Evolutionary conservation across 1,140 invertebrate species (phyloP), one percentile per base, ranked within the genome.

Genomic region (Trissolcus basalis): DNA sequence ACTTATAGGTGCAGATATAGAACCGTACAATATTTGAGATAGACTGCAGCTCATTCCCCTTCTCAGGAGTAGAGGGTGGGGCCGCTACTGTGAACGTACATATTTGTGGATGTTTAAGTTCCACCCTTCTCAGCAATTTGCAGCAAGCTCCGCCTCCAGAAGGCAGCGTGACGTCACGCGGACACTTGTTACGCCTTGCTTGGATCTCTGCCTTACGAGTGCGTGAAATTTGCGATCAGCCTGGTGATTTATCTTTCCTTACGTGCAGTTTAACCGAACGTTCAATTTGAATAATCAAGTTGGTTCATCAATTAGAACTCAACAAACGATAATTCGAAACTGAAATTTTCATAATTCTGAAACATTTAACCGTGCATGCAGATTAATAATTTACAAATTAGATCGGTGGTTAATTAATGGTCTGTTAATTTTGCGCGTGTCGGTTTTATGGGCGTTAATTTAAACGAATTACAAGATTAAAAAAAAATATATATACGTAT

Each of bases 171-270:
- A 88, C 85, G 86, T 87, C 85, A 85, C 78, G 72, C 81, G 72
- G 83, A 87, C 86, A 88, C 87, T 88, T 88, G 86, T 88, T 88
- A 88, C 87, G 86, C 87, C 86, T 74, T 74, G 63, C 56, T 54
- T 69, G 50, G 69, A 56, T 44, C 44, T 35, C 33, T 64, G 43
- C 43, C 55, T 68, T 56, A 55, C 32, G 55, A 76, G 39, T 44
- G 19, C 19, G 50, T 55, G 45, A 60, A 70, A 78, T 59, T 60
- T 59, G 64, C 60, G 60, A 60, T 76, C 48, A 59, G 55, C 51
- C 55, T 47, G 39, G 2, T 27, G 19, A 27, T 27, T 27, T 27
- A 27, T 27, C 19, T 27, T 27, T 6, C 19, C 19, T 1, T 27
- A 27, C 6, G 2, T 27, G 19, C 6, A 27, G 6, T 27, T 27